Conservation (phyloP, 1,140 invertebrate species). For the Zaprionus lachaisei region DNA sequence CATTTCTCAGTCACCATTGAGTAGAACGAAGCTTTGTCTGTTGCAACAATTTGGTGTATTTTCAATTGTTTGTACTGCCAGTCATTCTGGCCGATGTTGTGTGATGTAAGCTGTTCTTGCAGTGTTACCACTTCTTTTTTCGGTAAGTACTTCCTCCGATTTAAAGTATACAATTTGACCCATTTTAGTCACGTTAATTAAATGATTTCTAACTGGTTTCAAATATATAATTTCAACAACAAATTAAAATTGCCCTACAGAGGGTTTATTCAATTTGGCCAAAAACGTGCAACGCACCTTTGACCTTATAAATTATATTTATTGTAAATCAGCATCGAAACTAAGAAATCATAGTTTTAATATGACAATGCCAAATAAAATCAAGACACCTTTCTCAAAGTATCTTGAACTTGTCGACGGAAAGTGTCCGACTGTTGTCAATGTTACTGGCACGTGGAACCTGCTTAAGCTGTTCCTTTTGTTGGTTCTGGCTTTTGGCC, state of each 20-base stretch:
- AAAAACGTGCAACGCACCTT: no score
- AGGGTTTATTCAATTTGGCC: no score
- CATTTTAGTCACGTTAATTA: not conserved
- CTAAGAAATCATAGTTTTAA: not conserved
- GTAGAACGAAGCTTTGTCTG: slow-evolving; percentile 30
- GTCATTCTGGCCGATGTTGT: slow-evolving; percentile 5
- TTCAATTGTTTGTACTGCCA: slow-evolving; percentile 74
- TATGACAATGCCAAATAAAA: not conserved
- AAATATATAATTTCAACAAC: no score
- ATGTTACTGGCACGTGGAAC: not conserved
- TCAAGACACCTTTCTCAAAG: not conserved
- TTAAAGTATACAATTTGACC: not conserved
- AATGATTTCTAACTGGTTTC: not conserved
- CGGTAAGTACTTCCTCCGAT: not conserved
- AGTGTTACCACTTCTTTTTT: not conserved
- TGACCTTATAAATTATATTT: no score
- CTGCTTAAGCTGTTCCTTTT: not conserved
- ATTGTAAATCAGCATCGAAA: not conserved
- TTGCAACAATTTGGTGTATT: slow-evolving; percentile 68
- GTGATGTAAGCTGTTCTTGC: not conserved
- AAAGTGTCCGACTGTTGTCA: not conserved
- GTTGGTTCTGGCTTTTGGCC: slow-evolving; percentile 51
- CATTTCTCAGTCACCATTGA: slow-evolving; percentile 25
- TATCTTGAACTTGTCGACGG: not conserved
- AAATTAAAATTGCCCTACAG: no score